phyloP scores from a whole-genome alignment of 2,797 vertebrate genomes.

The Galaxias olidus region DNA sequence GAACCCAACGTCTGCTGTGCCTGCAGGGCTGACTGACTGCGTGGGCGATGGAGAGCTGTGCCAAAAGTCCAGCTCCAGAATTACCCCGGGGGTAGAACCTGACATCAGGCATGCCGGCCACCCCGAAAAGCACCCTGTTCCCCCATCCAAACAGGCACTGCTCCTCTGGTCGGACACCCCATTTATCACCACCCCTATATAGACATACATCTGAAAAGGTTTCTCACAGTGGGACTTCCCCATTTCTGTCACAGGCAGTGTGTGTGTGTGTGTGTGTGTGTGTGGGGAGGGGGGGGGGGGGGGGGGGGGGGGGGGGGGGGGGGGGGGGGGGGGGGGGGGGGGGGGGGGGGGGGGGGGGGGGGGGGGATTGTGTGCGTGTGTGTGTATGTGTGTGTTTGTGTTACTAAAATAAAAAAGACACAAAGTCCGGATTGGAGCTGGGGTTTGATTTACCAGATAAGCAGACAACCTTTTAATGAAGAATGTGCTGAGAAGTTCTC shows the following conservation, averaged over 20 bases:
- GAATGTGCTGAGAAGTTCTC: too few species aligned
- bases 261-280: not conserved
- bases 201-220: not conserved
- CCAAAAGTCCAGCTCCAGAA: conserved; percentile 47
- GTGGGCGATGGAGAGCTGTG: conserved; percentile 46
- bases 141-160: conserved; percentile 3
- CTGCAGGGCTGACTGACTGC: conserved; percentile 23
- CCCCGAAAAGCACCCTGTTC: conserved; percentile 6
- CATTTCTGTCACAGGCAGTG: not conserved
- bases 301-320: not conserved
- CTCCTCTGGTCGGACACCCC: conserved; percentile 15
- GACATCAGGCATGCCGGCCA: conserved; percentile 28
- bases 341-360: too few species aligned
- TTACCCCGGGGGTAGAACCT: conserved; percentile 28
- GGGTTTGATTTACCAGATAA: too few species aligned
- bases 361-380: not conserved
- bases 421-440: too few species aligned
- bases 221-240: not conserved
- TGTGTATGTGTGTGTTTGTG: not conserved
- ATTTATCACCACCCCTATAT: conserved; percentile 10
- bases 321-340: too few species aligned
- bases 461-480: too few species aligned
- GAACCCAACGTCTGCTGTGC: too few species aligned
- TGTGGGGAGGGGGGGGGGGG: not conserved
- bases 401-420: too few species aligned